Evolutionary conservation across 2,113 vertebrate genomes (phyloP).

Genomic region (Benitochromis conjunctus): DNA sequence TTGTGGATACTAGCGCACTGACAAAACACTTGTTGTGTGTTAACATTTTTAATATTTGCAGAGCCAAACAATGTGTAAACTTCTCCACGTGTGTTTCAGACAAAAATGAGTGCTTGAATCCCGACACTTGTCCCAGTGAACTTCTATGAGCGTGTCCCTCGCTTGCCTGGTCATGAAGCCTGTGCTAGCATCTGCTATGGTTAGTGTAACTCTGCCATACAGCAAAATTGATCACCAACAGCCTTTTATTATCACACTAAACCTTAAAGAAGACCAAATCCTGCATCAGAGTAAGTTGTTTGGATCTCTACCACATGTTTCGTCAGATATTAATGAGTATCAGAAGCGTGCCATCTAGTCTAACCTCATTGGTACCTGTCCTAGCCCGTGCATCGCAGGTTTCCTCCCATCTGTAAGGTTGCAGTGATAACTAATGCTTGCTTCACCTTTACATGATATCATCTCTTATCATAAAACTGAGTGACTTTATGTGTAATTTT

Average conservation of each 20-base stretch:
- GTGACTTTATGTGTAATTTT: background rate
- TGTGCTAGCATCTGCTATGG: conserved; percentile 77
- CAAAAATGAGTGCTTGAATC: conserved; percentile 81
- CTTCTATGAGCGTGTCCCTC: conserved; percentile 82
- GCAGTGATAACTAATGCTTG: conserved; percentile 65
- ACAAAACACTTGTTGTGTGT: background rate
- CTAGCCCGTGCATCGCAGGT: conserved; percentile 82
- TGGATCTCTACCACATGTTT: background rate
- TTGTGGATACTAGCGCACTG: background rate
- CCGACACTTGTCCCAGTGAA: conserved; percentile 73
- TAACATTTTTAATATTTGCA: background rate
- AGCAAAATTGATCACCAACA: background rate
- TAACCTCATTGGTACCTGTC: conserved; percentile 80
- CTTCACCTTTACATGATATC: background rate
- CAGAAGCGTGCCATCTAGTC: conserved; percentile 76
- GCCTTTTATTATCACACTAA: background rate
- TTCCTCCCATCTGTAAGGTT: conserved; percentile 74
- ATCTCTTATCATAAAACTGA: background rate
- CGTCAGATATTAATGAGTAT: conserved; percentile 83
- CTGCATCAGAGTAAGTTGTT: background rate
- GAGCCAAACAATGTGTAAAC: background rate
- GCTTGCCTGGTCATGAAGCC: conserved; percentile 78
- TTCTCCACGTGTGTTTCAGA: conserved; percentile 61
- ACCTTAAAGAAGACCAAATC: background rate
- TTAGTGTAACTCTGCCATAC: conserved; percentile 48